Base-by-base conservation (phyloP, 2,113 vertebrate species). In the Lethenteron reissneri region DNA sequence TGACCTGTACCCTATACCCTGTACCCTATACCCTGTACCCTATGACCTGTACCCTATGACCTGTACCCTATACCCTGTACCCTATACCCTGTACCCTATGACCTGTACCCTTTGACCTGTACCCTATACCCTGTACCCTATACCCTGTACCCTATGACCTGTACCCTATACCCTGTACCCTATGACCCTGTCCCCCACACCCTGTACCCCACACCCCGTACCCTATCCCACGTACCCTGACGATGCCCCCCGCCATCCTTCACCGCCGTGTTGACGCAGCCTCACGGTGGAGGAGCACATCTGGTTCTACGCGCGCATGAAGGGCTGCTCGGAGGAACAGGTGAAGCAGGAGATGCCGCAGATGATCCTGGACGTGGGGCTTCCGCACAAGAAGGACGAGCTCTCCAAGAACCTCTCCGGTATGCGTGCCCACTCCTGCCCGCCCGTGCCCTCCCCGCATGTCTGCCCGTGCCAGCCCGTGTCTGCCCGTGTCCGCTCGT, bases 211-310 rank as follows among this genome's bases (percentile, higher is more conserved):
- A 41, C 41, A 41, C 41, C 3, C 41, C 41, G 41, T 41, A 41
- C 41, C 41, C 3, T 6, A 59, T 73, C 7, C 41, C 41, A 41
- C 41, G 6, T 41, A 41, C 41, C 41, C 41, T 41, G 41, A 41
- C 41, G 6, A 41, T 41, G 41, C 41, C 41, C 41, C 4, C 41
- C 5, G 6, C 41, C 41, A 41, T 41, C 41, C 41, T 41, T 7
- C 41, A 41, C 41, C 41, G 41, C 41, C 41, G 41, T 41, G 41
- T 41, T 41, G 41, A 41, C 41, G 2, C 78, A 97, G 94, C 86
- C 78, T 99, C 76, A 99, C 94, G 1, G 94, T 97, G 3, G 94
- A 96, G 75, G 94, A 99, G 57, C 94, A 99, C 78, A 90, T 99
- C 76, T 97, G 94, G 94, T 99, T 99, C 80, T 99, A 97, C 0